Conservation (phyloP, 2,113 vertebrate species). For the Caloenas nicobarica region DNA sequence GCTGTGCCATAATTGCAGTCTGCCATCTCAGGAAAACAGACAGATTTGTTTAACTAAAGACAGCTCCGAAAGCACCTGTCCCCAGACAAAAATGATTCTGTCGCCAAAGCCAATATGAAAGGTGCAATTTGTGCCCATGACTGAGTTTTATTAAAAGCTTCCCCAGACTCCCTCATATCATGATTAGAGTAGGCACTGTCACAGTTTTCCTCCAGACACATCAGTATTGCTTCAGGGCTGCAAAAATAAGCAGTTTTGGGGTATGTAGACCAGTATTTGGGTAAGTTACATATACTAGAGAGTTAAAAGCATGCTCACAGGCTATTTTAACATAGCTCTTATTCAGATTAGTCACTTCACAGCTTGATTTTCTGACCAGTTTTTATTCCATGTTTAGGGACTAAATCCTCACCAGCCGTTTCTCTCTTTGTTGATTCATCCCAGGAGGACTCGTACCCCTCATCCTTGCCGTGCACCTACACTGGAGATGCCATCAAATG, state of each 20-base stretch:
- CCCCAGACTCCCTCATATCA: background rate
- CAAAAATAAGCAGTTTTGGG: background rate
- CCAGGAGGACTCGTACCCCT: rapidly evolving
- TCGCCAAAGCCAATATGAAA: background rate
- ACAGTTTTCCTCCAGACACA: background rate
- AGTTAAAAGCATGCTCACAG: background rate
- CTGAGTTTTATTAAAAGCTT: background rate
- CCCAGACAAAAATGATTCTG: background rate
- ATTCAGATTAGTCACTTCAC: background rate
- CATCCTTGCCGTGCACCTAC: background rate
- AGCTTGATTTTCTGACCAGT: background rate
- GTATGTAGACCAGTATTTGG: background rate
- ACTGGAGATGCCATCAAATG: background rate
- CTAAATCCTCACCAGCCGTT: background rate
- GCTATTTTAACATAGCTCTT: background rate
- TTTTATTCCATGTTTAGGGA: background rate
- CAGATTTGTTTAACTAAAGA: background rate
- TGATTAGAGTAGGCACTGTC: background rate
- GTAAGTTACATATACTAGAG: background rate
- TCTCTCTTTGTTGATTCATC: background rate
- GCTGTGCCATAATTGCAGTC: background rate
- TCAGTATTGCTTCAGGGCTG: background rate
- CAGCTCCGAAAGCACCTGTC: background rate
- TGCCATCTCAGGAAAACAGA: background rate
- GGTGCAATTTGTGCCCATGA: background rate